Evolutionary conservation across 1,140 invertebrate species (phyloP), one percentile per base, ranked within the genome.

Genomic region (Sminthurides bifidus): DNA sequence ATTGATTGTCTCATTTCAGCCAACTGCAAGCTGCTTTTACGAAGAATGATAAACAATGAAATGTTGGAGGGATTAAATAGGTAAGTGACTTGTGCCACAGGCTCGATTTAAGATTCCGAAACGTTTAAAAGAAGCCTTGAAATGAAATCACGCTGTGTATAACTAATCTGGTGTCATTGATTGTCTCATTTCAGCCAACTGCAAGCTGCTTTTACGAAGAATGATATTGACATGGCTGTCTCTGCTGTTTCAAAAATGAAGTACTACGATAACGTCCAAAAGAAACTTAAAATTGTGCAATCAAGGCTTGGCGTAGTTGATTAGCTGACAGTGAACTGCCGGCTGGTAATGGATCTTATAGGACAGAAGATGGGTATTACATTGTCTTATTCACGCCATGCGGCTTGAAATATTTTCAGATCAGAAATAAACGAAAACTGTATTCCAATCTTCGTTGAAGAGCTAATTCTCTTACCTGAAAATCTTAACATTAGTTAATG

Each of bases 201-300:
- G 4, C 76, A 76, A 17, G 65, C 69, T 43, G 77, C 77, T 15
- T 87, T 88, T 66, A 74, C 75, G 49, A 67, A 74, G 6, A 71
- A 78, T 19, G 74, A 86, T 63, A 70, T 83, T 33, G 70, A 76
- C 24, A 69, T 63, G 61, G 83, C 82, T 26, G 78, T 78, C 61
- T 66, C 71, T 45, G 68, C 78, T 46, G 69, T 88, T 17, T 76
- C 81, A 49, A 76, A 78, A 72, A 81, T 92, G 77, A 89, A 88
- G 70, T 93, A 92, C 74, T 87, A 82, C 63, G 73, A 77, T 12
- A 89, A 82, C 69, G 81, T 92, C 68, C 78, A 82, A 60, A 75
- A 73, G 4, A 84, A 82, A 76, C 81, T 91, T 52, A 86, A 87
- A 73, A 74, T 75, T 48, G 68, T 81, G 2, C 77, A 81, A 63